These are phyloP conservation scores for Caenorhabditis macrosperma DNA, from an alignment of 2,888 invertebrate genomes.

Conservation along the genomic window DNA sequence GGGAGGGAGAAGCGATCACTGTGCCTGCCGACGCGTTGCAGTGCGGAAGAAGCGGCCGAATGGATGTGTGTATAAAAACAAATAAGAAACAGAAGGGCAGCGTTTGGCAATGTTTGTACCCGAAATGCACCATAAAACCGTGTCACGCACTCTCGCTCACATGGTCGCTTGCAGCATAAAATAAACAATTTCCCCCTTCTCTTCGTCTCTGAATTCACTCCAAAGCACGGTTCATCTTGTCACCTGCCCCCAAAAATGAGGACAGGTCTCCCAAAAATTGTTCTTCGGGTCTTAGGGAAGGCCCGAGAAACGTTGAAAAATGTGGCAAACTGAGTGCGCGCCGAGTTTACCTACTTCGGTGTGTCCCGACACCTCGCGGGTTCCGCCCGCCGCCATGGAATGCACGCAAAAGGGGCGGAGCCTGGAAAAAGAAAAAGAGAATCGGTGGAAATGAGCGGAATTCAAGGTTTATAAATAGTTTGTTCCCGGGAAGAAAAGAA, in stretches of 20 bases:
- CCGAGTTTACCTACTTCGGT: background rate
- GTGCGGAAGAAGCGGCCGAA: too few species aligned
- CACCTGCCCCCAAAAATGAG: background rate
- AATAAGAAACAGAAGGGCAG: background rate
- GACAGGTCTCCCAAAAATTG: conserved; percentile 2
- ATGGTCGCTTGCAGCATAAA: conserved; percentile 21
- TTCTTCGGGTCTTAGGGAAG: background rate
- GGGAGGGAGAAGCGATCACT: background rate
- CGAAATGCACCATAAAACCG: conserved; percentile 28
- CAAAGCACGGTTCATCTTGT: too few species aligned
- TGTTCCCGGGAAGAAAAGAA: too few species aligned
- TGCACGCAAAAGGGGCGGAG: background rate
- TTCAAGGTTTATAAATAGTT: background rate
- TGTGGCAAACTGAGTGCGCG: background rate
- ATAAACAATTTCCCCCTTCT: too few species aligned
- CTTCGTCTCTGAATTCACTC: too few species aligned
- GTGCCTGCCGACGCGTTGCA: too few species aligned
- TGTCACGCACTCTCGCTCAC: too few species aligned
- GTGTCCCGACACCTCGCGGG: background rate
- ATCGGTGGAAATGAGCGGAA: too few species aligned
- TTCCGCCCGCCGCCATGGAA: background rate
- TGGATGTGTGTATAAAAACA: background rate
- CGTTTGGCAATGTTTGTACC: conserved; percentile 22
- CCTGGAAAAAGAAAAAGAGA: too few species aligned
- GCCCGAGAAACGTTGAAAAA: background rate